Conservation (phyloP, 1,140 invertebrate genomes). For the Drosophila lacertosa region DNA sequence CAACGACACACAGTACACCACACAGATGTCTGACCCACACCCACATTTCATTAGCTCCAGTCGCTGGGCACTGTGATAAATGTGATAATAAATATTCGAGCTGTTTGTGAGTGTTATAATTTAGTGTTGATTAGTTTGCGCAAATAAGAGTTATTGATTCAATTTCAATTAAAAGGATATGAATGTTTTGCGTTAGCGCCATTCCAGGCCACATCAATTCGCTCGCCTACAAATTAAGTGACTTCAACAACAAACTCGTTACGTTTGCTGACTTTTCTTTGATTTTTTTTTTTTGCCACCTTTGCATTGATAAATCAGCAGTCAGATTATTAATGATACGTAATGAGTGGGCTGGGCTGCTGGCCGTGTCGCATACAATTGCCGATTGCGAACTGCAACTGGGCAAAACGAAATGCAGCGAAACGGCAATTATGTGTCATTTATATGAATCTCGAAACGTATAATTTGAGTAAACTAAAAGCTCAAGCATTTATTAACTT, state of each 20-base stretch:
- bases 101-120: slow-evolving; percentile 82
- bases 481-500: slow-evolving; percentile 77
- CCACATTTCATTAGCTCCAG: slow-evolving; percentile 54
- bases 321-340: slow-evolving; percentile 72
- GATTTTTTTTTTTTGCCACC: slow-evolving; percentile 61
- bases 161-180: slow-evolving; percentile 83
- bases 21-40: slow-evolving; percentile 61
- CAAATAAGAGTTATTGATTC: slow-evolving; percentile 82
- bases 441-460: slow-evolving; percentile 59
- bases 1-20: slow-evolving; percentile 43
- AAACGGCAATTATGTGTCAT: slow-evolving; percentile 70
- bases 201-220: slow-evolving; percentile 29
- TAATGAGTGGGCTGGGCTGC: slow-evolving; percentile 78
- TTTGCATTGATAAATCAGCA: slow-evolving; percentile 62
- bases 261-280: slow-evolving; percentile 31
- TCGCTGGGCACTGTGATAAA: slow-evolving; percentile 65
- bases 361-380: slow-evolving; percentile 20
- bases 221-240: slow-evolving; percentile 54
- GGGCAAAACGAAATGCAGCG: slow-evolving; percentile 34
- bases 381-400: slow-evolving; percentile 8
- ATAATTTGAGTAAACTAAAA: slow-evolving; percentile 63
- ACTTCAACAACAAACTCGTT: slow-evolving; percentile 65
- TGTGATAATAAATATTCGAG: slow-evolving; percentile 81
- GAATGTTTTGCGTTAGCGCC: slow-evolving; percentile 60
- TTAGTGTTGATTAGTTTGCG: slow-evolving; percentile 82